Evolutionary conservation across 2,797 vertebrate species (phyloP), one percentile per base, ranked within the genome.

Genomic region (Mormyrus proboscirostris): DNA sequence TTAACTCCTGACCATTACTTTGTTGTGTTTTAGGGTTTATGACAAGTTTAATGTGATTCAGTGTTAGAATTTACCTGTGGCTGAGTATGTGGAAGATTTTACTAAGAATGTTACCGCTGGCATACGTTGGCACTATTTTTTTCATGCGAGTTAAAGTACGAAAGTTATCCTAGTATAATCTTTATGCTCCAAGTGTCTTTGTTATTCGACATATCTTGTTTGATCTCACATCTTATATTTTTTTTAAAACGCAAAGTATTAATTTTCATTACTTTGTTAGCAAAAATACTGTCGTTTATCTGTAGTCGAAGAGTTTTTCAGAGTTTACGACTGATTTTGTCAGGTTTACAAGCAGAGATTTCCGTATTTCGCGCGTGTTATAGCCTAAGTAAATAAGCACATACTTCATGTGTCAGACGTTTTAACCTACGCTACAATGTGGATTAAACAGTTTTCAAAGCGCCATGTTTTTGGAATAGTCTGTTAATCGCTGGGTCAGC

Each of bases 401-500:
- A 6, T 38, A 73, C 29, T 33, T 73, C 29, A 38, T 38, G 65
- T 73, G 62, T 33, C 62, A 65, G 22, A 33, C 14, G 33, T 29
- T 73, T 73, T 73, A 29, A 33, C 4, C 9, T 12, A 73, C 65
- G 5, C 16, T 73, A 12, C 22, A 50, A 0, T 22, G 22, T 84
- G 12, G 22, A n/a, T 25, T 22, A 14, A 50, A 29, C 14, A 10
- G 14, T 55, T 86, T 41, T 38, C 50, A 19, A 57, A 59, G 51
- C 29, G 5, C 25, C 51, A 19, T n/a, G 14, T 55, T 57, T 38
- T 33, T n/a, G 73, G 73, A 44, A 79, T 44, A 44, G 33, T 79
- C 73, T 79, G 33, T 79, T 79, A 79, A 79, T 38, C 38, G 73
- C 73, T 79, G 73, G 73, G 19, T 79, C 73, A 79, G 73, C 73